Percentiles rank a stretch among this genome's conserved stretches.
These are phyloP conservation scores for Tetraneura akinire DNA, from an alignment of 1,140 invertebrate species.

Conservation along the genomic window DNA sequence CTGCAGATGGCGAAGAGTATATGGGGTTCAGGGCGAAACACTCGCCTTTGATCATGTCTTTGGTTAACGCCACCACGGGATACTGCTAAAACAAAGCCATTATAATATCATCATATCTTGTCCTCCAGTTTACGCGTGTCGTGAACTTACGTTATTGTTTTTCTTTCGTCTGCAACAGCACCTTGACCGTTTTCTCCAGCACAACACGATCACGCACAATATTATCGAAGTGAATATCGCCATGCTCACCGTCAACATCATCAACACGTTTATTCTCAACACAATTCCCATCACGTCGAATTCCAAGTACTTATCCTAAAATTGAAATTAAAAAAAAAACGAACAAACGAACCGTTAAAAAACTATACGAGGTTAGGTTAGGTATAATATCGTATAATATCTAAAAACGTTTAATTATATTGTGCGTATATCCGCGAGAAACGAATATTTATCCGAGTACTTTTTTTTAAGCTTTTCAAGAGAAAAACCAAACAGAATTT, in stretches of 20 bases:
- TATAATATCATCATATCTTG: no score
- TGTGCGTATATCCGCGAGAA: no score
- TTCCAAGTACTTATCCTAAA: neutral
- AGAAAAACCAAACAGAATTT: no score
- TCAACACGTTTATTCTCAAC: neutral
- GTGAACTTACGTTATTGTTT: neutral
- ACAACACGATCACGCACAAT: neutral
- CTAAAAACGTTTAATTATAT: no score
- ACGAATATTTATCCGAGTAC: no score
- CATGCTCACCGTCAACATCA: neutral
- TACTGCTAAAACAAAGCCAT: no score
- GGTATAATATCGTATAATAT: no score
- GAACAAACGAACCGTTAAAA: no score
- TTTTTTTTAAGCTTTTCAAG: no score
- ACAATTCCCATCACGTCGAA: neutral
- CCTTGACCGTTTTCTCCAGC: neutral
- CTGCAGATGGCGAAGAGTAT: conserved; percentile 68
- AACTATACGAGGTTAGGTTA: no score
- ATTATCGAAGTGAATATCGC: neutral
- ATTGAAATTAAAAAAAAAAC: no score
- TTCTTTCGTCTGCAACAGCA: neutral
- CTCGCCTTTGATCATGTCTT: conserved; percentile 68
- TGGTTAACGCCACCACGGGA: conserved; percentile 64
- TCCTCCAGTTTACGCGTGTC: no score
- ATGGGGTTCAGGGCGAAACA: conserved; percentile 77